Conservation (phyloP, 1,140 invertebrate species). For the Leptonema lineaticorne region DNA sequence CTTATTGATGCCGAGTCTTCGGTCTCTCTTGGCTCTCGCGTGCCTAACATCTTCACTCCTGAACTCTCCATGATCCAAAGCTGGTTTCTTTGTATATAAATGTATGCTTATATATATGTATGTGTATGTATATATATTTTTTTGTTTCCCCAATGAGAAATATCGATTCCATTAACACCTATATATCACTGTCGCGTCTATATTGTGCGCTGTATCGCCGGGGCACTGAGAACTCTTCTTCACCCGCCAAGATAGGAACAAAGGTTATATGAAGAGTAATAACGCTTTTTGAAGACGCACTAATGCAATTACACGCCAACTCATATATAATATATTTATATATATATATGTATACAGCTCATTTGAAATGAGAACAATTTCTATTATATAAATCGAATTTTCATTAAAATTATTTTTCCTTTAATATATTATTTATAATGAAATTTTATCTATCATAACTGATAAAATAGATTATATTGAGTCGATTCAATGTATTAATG, state of each 20-base stretch:
- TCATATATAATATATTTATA: too few relatives aligned
- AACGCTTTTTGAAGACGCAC: neutral
- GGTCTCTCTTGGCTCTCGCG: neutral
- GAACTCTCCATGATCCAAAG: neutral
- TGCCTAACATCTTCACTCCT: slow-evolving; percentile 9
- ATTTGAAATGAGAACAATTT: too few relatives aligned
- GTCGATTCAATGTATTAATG: too few relatives aligned
- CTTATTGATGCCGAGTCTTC: too few relatives aligned
- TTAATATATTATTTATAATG: too few relatives aligned
- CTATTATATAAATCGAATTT: too few relatives aligned
- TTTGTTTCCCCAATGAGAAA: slow-evolving; percentile 27
- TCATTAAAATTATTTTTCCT: too few relatives aligned
- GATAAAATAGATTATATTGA: too few relatives aligned
- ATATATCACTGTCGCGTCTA: slow-evolving; percentile 29
- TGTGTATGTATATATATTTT: too few relatives aligned
- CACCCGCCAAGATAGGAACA: neutral
- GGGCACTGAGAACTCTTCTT: neutral
- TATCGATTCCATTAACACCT: slow-evolving; percentile 31
- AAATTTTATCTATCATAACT: too few relatives aligned
- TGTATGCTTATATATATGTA: too few relatives aligned
- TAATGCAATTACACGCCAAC: slow-evolving; percentile 6
- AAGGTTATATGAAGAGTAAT: slow-evolving; percentile 11
- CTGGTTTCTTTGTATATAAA: neutral
- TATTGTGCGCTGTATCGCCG: slow-evolving; percentile 17
- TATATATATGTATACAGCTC: too few relatives aligned